Conservation (phyloP, 1,140 invertebrate genomes). For the Acromyrmex echinatior region DNA sequence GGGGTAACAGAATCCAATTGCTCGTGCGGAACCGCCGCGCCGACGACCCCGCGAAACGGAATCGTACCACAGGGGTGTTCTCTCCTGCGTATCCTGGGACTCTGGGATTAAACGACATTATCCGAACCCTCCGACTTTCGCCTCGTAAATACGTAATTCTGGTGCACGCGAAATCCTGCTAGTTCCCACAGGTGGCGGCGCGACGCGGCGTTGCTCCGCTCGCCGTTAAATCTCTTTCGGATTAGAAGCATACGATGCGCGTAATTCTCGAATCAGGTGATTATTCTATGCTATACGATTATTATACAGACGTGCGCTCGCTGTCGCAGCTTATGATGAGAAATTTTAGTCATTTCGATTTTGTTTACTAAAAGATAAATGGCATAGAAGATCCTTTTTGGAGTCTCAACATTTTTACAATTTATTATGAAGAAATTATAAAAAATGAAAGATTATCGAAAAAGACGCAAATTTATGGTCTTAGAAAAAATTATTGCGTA, state of each 20-base stretch:
- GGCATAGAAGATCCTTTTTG: not conserved
- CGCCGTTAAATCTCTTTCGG: slow-evolving; percentile 68
- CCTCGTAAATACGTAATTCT: slow-evolving; percentile 83
- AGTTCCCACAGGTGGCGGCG: slow-evolving; percentile 59
- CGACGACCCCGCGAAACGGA: slow-evolving; percentile 46
- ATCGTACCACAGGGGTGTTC: slow-evolving; percentile 57
- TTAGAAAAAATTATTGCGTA: not conserved
- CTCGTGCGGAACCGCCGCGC: slow-evolving; percentile 36
- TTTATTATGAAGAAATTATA: not conserved
- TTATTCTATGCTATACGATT: slow-evolving; percentile 35
- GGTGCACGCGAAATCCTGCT: slow-evolving; percentile 72
- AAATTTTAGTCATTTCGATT: not conserved
- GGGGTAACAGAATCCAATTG: slow-evolving; percentile 53
- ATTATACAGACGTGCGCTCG: not conserved
- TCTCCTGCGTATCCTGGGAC: slow-evolving; percentile 66
- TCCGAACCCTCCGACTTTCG: slow-evolving; percentile 77
- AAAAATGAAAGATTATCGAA: not conserved
- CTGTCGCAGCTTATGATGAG: not conserved
- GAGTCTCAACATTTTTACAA: not conserved
- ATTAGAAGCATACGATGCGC: slow-evolving; percentile 50
- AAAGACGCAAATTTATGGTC: not conserved
- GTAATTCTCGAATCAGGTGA: slow-evolving; percentile 60
- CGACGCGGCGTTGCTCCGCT: slow-evolving; percentile 24
- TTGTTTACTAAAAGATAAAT: not conserved
- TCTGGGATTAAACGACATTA: slow-evolving; percentile 81